phyloP scores from a whole-genome alignment of 2,113 vertebrate genomes.

The Pholis gunnellus region DNA sequence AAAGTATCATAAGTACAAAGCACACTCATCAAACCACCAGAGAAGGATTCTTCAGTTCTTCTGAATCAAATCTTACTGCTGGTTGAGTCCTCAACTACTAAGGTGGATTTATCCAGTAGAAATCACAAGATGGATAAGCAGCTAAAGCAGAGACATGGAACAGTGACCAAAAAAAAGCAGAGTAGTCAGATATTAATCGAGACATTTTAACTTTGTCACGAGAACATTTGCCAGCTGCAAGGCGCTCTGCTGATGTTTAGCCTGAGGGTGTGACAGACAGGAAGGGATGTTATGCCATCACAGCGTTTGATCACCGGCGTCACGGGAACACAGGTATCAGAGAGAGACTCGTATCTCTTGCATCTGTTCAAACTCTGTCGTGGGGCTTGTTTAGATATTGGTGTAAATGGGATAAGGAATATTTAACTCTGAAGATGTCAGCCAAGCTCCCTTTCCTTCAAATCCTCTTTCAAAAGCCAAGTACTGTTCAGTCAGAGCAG shows the following conservation, averaged over 20 bases:
- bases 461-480: conserved; percentile 21
- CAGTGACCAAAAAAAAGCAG: conserved; percentile 46
- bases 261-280: conserved; percentile 78
- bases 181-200: conserved; percentile 72
- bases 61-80: background rate
- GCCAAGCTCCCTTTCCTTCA: conserved; percentile 13
- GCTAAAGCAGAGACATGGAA: conserved; percentile 27
- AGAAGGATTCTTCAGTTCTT: background rate
- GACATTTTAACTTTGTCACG: conserved; percentile 78
- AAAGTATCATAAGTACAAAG: conserved; percentile 9
- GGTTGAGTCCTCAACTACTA: conserved; percentile 18
- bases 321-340: conserved; percentile 70
- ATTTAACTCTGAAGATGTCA: conserved; percentile 53
- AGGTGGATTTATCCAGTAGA: conserved; percentile 24
- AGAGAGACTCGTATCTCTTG: conserved; percentile 53
- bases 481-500: background rate
- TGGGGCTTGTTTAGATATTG: conserved; percentile 64
- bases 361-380: conserved; percentile 62
- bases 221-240: conserved; percentile 70
- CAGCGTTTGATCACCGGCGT: conserved; percentile 74
- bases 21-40: conserved; percentile 30
- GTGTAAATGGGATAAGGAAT: conserved; percentile 54
- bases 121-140: conserved; percentile 56
- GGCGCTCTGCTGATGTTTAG: conserved; percentile 70
- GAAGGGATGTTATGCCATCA: conserved; percentile 70